These are phyloP conservation scores for Palaemon carinicauda DNA, from an alignment of 1,140 invertebrate genomes.

Conservation along the genomic window DNA sequence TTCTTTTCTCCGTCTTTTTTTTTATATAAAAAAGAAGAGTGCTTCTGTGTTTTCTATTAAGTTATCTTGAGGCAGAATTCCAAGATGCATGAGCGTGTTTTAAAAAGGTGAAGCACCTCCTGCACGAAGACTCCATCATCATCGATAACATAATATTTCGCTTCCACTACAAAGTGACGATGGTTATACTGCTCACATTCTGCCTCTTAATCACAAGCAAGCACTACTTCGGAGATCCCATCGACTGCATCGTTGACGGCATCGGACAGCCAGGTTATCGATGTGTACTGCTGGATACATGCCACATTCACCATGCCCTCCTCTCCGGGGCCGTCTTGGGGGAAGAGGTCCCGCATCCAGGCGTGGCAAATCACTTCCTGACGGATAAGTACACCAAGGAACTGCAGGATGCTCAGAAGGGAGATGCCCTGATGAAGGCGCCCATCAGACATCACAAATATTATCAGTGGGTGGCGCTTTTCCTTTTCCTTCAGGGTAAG, in stretches of 20 bases:
- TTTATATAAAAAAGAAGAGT: not conserved
- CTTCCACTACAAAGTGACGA: constrained; percentile 92
- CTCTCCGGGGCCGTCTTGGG: constrained; percentile 74
- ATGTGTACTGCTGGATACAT: constrained; percentile 96
- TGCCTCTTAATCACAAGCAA: constrained; percentile 89
- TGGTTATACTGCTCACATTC: constrained; percentile 88
- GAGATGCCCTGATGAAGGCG: constrained; percentile 67
- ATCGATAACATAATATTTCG: constrained; percentile 95
- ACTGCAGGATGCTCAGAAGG: not conserved
- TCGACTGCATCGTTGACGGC: constrained; percentile 87
- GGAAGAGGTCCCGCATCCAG: constrained; percentile 68
- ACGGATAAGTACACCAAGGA: too few species aligned
- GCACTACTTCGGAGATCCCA: constrained; percentile 94
- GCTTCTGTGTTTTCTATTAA: not conserved
- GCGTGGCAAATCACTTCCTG: constrained; percentile 64
- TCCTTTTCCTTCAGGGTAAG: constrained; percentile 85
- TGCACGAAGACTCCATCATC: constrained; percentile 88
- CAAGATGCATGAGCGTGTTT: constrained; percentile 90
- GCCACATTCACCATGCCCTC: constrained; percentile 88
- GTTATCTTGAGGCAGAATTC: not conserved
- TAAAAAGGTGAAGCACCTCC: constrained; percentile 86
- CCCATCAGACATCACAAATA: constrained; percentile 88
- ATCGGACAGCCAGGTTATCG: constrained; percentile 76
- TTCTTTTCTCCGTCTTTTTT: not conserved
- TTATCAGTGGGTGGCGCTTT: constrained; percentile 96